Evolutionary conservation across 2,113 vertebrate species (phyloP).

Genomic region (Psilopogon haemacephalus): DNA sequence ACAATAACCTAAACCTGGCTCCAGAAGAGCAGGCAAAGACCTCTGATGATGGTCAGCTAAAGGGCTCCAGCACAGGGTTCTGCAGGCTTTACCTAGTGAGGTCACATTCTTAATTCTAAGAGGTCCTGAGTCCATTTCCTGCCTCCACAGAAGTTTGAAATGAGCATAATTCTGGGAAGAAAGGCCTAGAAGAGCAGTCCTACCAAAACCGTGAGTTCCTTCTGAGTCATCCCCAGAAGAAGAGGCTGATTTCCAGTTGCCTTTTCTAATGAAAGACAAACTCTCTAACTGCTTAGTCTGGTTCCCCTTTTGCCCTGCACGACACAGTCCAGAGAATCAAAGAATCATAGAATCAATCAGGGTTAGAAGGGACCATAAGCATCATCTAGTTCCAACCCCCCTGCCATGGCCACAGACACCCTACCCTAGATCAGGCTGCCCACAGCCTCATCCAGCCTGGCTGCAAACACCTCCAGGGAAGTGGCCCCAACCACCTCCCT

Average conservation of each 20-base stretch:
- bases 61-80: background rate
- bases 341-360: too few relatives aligned
- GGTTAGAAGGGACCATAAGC: too few relatives aligned
- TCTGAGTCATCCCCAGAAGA: background rate
- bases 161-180: background rate
- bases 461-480: too few relatives aligned
- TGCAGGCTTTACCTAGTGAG: background rate
- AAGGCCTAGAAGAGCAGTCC: background rate
- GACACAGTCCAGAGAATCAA: background rate
- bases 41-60: background rate
- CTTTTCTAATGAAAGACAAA: background rate
- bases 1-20: background rate
- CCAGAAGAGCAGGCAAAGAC: background rate
- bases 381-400: too few relatives aligned
- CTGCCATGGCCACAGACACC: too few relatives aligned
- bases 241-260: background rate
- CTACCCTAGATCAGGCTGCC: too few relatives aligned
- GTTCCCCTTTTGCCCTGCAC: background rate
- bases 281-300: background rate
- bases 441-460: too few relatives aligned
- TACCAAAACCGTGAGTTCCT: background rate
- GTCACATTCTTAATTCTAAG: background rate
- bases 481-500: too few relatives aligned
- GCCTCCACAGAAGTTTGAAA: background rate
- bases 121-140: background rate